phyloP scores from a whole-genome alignment of 2,113 vertebrate species.

The Marmota monax region DNA sequence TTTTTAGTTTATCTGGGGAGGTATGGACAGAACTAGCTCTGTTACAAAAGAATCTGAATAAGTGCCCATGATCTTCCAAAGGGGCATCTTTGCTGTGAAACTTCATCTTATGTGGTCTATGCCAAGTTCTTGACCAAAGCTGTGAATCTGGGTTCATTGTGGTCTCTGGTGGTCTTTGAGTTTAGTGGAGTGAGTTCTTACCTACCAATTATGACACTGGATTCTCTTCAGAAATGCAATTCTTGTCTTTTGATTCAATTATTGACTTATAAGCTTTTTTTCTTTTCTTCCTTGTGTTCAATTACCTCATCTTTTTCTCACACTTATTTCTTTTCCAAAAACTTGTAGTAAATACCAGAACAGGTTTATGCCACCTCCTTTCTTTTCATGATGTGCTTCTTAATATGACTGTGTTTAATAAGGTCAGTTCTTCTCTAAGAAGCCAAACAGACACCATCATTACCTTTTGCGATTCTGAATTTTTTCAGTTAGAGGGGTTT shows the following conservation, averaged over 20 bases:
- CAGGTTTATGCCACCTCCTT: background rate
- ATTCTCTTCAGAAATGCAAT: background rate
- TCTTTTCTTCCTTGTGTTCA: constrained; percentile 16
- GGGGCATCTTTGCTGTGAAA: background rate
- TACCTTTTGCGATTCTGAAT: constrained; percentile 22
- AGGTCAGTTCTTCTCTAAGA: constrained; percentile 11
- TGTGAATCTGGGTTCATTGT: background rate
- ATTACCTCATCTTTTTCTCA: constrained; percentile 51
- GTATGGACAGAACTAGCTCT: background rate
- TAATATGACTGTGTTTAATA: constrained; percentile 32
- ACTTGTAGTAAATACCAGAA: constrained; percentile 12
- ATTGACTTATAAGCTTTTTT: constrained; percentile 21
- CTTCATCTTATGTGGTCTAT: background rate
- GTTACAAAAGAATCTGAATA: constrained; percentile 17
- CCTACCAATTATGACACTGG: background rate
- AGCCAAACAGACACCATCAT: background rate
- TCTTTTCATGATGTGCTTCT: constrained; percentile 23
- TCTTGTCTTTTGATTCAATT: constrained; percentile 31
- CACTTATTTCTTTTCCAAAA: constrained; percentile 46
- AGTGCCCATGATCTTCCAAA: background rate
- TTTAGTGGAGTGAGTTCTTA: background rate
- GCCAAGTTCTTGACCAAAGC: background rate
- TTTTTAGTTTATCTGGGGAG: constrained; percentile 33
- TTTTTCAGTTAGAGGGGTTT: background rate
- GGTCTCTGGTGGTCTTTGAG: background rate